phyloP scores from a whole-genome alignment of 1,140 invertebrate species.

The Stratiolaelaps scimitus region DNA sequence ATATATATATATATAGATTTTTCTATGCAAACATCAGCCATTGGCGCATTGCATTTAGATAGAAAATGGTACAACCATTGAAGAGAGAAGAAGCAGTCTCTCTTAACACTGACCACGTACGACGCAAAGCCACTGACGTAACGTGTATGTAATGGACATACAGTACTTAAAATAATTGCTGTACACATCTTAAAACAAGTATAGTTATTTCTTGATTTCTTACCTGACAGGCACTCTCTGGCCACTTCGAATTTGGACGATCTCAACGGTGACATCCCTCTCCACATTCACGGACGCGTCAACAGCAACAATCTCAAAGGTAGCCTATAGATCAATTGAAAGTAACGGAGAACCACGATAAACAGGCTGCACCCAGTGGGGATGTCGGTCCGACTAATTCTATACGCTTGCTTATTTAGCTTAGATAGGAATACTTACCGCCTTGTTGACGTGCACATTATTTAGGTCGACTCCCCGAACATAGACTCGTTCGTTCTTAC shows the following conservation, averaged over 20 bases:
- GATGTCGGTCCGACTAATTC: neutral
- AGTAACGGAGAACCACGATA: neutral
- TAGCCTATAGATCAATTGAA: conserved; percentile 6
- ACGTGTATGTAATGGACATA: too few relatives aligned
- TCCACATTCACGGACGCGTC: neutral
- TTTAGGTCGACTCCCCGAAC: conserved; percentile 49
- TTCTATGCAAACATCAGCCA: too few relatives aligned
- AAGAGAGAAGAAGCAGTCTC: too few relatives aligned
- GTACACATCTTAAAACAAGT: too few relatives aligned
- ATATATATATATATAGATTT: too few relatives aligned
- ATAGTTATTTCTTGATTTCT: too few relatives aligned
- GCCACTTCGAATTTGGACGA: neutral
- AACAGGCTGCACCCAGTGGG: neutral
- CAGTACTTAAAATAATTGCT: too few relatives aligned
- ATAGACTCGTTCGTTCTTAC: conserved; percentile 53
- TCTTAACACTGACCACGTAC: too few relatives aligned
- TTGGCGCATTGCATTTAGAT: too few relatives aligned
- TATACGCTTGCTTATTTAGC: too few relatives aligned
- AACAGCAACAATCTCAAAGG: conserved; percentile 11
- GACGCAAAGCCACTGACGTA: too few relatives aligned
- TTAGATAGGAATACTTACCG: conserved; percentile 48
- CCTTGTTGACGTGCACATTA: conserved; percentile 64
- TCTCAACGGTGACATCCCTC: conserved; percentile 11
- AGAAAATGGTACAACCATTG: too few relatives aligned
- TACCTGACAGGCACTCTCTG: conserved; percentile 1